Base-by-base conservation (phyloP, 2,888 invertebrate genomes). In the Lutraria lutraria region DNA sequence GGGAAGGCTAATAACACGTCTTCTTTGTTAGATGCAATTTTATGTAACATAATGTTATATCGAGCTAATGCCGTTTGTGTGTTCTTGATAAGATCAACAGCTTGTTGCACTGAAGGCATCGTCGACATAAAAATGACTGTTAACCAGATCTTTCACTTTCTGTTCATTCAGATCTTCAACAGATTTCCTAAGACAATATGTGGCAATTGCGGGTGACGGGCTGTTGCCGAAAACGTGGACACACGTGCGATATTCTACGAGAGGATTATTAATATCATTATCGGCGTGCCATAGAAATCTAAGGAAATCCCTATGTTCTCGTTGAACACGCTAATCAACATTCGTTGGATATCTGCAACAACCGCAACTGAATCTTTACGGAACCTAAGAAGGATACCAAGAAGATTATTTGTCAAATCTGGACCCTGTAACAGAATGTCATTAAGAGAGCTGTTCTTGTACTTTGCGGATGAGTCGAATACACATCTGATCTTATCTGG, bases 121-220 rank as follows among this genome's bases (percentile, higher is more conserved):
- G 29, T 94, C 94, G 12, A 93, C 92, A 85, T 93, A 93, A 82
- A 93, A 93, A 72, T 92, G 86, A 12, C 84, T 56, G 0, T 84
- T 34, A 3, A 93, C 88, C 85, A 89, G 88, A 4, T 88, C 2
- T 81, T 21, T 88, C 56, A 21, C 90, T 68, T 68, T 88, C 85
- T 31, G 72, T 79, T 63, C 86, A 53, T 10, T 89, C 25, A 68
- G 86, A 86, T 21, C 84, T 52, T 79, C 89, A 91, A 43, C 88
- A 43, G 53, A 87, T 83, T 76, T 89, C 85, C 89, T 89, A 87
- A 83, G 83, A 15, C 68, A 60, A 16, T 83, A 83, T 21, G 63
- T 63, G 8, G 83, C 83, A 10, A 83, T 63, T 0, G 63, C 83
- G 6, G 83, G 83, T 12, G 82, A 82, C 6, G 63, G 63, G 12